Percentiles rank a stretch among this genome's conserved stretches.
Conservation (phyloP, 2,113 vertebrate species). For the Neotragus pygmaeus region DNA sequence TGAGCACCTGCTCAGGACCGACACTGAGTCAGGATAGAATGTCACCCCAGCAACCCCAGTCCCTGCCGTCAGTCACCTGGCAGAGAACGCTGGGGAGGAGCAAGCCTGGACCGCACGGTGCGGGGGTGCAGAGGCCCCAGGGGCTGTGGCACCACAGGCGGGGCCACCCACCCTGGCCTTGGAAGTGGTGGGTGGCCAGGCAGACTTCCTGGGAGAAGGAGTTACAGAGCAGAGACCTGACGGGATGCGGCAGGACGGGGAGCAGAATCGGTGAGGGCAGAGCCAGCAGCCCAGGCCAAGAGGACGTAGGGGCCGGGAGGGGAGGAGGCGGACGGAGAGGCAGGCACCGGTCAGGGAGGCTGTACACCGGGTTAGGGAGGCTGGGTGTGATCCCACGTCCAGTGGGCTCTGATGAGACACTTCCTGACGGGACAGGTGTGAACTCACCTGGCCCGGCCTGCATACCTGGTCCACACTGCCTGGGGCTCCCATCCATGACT, state of each 20-base stretch:
- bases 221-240: neutral
- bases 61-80: neutral
- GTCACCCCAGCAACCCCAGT: too few species aligned
- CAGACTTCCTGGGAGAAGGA: neutral
- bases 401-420: neutral
- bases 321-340: accelerated
- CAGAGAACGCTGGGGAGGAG: neutral
- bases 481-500: neutral
- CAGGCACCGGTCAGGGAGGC: neutral
- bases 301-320: accelerated
- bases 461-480: accelerated
- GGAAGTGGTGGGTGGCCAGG: accelerated
- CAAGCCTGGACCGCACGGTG: accelerated
- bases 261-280: neutral
- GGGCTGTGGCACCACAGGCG: neutral
- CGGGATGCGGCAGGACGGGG: neutral
- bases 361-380: neutral
- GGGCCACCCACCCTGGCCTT: neutral
- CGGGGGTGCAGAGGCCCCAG: accelerated
- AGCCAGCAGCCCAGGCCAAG: neutral
- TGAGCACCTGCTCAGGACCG: neutral
- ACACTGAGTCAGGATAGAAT: neutral
- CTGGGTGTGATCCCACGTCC: neutral
- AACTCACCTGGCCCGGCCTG: neutral
- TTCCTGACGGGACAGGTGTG: neutral